Conservation (phyloP, 2,888 invertebrate species). For the Drosophila fulvimacula region DNA sequence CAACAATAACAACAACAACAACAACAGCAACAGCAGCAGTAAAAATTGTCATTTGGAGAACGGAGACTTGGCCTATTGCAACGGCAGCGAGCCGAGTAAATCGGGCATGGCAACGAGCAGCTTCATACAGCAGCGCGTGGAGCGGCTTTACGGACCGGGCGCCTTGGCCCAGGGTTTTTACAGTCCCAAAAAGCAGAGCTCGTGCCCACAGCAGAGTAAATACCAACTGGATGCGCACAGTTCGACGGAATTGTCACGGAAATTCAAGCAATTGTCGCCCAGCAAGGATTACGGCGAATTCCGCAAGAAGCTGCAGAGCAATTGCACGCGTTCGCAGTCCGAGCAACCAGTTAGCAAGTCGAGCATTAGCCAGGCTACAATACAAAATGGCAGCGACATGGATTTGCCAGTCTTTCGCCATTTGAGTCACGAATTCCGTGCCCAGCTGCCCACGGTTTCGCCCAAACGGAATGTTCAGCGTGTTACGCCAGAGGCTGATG, state of each 20-base stretch:
- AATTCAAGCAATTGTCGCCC: constrained; percentile 82
- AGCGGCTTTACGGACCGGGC: constrained; percentile 94
- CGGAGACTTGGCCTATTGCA: constrained; percentile 68
- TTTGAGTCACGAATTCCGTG: constrained; percentile 93
- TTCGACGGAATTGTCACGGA: constrained; percentile 83
- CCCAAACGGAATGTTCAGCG: constrained; percentile 85
- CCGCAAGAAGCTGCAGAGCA: constrained; percentile 70
- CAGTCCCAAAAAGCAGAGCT: constrained; percentile 85
- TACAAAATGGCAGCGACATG: constrained; percentile 47
- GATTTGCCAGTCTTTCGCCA: constrained; percentile 92
- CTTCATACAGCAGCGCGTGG: constrained; percentile 95
- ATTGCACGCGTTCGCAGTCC: constrained; percentile 40
- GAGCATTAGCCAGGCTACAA: not conserved
- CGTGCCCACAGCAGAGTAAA: constrained; percentile 23
- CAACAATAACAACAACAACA: constrained; percentile 45
- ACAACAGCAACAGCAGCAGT: constrained; percentile 21
- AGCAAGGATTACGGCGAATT: constrained; percentile 81
- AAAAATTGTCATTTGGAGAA: constrained; percentile 53
- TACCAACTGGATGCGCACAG: constrained; percentile 38
- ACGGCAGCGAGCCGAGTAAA: constrained; percentile 48
- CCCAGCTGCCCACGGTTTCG: constrained; percentile 89
- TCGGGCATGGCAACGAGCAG: constrained; percentile 87
- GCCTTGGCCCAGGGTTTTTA: constrained; percentile 94
- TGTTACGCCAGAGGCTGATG: constrained; percentile 12
- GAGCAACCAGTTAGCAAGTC: constrained; percentile 14